Conservation (phyloP, 1,140 invertebrate species). For the Anastrepha obliqua region DNA sequence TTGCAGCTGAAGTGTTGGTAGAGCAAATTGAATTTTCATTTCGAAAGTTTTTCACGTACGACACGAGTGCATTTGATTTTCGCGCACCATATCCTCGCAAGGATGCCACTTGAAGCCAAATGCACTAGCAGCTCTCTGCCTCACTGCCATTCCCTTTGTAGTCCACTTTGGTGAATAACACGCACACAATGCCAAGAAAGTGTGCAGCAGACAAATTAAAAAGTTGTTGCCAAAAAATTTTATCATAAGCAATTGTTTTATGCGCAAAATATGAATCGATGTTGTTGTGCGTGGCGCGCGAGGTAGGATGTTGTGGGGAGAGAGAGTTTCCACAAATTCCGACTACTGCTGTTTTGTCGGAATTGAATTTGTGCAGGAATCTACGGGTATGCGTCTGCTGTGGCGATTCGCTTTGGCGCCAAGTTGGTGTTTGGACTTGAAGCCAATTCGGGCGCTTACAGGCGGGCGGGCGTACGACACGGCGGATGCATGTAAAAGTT, state of each 20-base stretch:
- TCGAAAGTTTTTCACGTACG: constrained; percentile 47
- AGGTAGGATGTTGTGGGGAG: not conserved
- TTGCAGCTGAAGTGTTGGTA: constrained; percentile 23
- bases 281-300: not conserved
- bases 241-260: constrained; percentile 10
- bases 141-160: not conserved
- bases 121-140: not conserved
- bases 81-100: constrained; percentile 2
- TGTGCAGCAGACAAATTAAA: constrained; percentile 26
- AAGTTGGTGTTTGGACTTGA: not conserved
- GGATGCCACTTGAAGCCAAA: constrained; percentile 34
- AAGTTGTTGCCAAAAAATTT: constrained; percentile 34
- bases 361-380: constrained; percentile 15
- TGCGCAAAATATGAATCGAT: constrained; percentile 14
- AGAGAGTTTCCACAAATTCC: not conserved
- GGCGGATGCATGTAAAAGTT: not conserved
- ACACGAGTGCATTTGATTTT: constrained; percentile 32
- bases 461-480: too few relatives aligned
- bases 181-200: constrained; percentile 7
- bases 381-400: not conserved
- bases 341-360: not conserved
- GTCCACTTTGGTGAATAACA: not conserved
- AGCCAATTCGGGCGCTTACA: too few relatives aligned
- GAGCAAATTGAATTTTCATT: constrained; percentile 50
- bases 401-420: not conserved